Evolutionary conservation across 2,888 invertebrate genomes (phyloP).

Genomic region (Diarsia brunnea): DNA sequence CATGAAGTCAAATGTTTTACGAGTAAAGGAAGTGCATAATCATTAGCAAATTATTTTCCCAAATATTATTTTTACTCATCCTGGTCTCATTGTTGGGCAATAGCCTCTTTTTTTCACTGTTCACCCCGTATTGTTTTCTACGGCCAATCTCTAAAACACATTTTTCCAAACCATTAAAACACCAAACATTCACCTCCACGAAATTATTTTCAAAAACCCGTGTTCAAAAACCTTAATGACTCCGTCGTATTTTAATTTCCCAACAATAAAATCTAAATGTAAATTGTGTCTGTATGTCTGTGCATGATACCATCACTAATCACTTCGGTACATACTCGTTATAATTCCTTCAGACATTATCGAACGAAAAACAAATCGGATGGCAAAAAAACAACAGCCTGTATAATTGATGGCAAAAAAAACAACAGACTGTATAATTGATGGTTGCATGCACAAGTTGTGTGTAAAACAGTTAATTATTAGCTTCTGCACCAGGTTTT

Average conservation of each 20-base stretch:
- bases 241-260: conserved; percentile 4
- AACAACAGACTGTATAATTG: conserved; percentile 50
- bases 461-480: conserved; percentile 47
- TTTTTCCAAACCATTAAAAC: conserved; percentile 23
- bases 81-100: too few relatives aligned
- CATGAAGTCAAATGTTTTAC: too few relatives aligned
- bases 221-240: conserved; percentile 33
- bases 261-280: conserved; percentile 28
- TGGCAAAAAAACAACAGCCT: conserved; percentile 50
- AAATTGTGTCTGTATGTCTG: conserved; percentile 43
- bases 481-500: conserved; percentile 48
- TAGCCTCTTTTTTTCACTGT: too few relatives aligned
- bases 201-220: not conserved
- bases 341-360: conserved; percentile 61
- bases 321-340: conserved; percentile 19
- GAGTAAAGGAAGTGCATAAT: too few relatives aligned
- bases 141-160: not conserved
- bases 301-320: conserved; percentile 54
- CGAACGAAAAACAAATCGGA: conserved; percentile 65
- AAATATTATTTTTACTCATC: too few relatives aligned
- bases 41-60: too few relatives aligned
- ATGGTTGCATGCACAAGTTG: conserved; percentile 59
- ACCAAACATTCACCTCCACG: not conserved
- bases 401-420: conserved; percentile 54
- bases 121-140: too few relatives aligned